These are phyloP conservation scores for Amphipoea oculea DNA, from an alignment of 2,888 invertebrate species.

Conservation along the genomic window DNA sequence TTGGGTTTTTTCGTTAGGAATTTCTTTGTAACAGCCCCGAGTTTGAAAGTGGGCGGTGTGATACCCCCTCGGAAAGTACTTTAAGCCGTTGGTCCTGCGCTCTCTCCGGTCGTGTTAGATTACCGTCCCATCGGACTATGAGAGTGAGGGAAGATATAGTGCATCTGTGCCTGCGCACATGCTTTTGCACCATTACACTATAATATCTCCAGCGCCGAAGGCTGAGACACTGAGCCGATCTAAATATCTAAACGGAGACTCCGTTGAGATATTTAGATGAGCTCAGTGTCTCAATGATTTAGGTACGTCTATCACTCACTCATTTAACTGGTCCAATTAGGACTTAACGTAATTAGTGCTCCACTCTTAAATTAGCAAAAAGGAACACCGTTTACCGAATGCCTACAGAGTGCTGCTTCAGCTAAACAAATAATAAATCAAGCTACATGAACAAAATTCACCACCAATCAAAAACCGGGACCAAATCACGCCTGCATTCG, in stretches of 20 bases:
- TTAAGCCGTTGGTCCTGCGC: too few species aligned
- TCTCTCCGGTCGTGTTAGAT: neutral
- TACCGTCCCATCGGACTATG: neutral
- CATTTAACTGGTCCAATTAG: neutral
- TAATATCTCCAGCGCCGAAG: neutral
- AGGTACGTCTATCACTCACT: neutral
- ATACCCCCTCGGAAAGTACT: too few species aligned
- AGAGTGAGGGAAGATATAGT: neutral
- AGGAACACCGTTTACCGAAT: neutral
- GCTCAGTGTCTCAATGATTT: neutral
- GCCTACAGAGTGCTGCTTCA: neutral
- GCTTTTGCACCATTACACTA: neutral
- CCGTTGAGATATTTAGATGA: neutral
- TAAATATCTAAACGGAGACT: neutral
- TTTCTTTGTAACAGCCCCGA: too few species aligned
- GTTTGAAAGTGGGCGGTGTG: too few species aligned
- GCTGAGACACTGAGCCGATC: too few species aligned
- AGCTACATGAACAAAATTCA: conserved; percentile 26
- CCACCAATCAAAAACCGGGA: conserved; percentile 56
- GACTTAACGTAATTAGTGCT: neutral
- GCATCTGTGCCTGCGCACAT: neutral
- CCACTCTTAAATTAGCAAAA: neutral
- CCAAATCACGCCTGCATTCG: conserved; percentile 49
- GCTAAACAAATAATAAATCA: conserved; percentile 17
- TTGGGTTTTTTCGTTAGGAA: too few species aligned